Evolutionary conservation across 2,113 vertebrate genomes (phyloP), one percentile per base, ranked within the genome.

Genomic region (Upupa epops): DNA sequence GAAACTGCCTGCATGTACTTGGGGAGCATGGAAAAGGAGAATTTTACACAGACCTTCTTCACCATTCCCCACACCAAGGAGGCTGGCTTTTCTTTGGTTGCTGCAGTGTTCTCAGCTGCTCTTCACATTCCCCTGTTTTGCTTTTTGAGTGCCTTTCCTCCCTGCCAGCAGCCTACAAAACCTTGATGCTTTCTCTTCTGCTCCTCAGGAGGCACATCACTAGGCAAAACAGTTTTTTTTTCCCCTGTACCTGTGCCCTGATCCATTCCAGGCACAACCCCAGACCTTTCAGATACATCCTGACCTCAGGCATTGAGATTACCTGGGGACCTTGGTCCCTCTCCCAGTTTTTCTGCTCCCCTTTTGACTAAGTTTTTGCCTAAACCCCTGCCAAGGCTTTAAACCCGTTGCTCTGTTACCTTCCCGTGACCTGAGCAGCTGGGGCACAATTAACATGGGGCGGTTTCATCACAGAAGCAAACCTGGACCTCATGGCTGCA

Each of bases 41-140:
- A 16, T 8, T 55, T 85, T 37, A 31, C 20, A 21, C 11, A 46
- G 49, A 46, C 61, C 84, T 87, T 48, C 48, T 28, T 37, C 66
- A 65, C 32, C 49, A 15, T 58, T 72, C 51, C 77, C 16, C 59
- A 32, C 26, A 21, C 21, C 66, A 48, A 46, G 49, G 42, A 59
- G 19, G 58, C 66, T 49, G 18, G 24, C 45, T 80, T 83, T 60
- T 40, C 17, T 18, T 14, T 32, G 4, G 4, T 84, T 69, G 18
- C 36, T 26, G 16, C 42, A 31, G 42, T 25, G 56, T 51, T 72
- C 73, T 80, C 49, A 69, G 21, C 42, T 74, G 73, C n/a, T 66
- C 31, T 65, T 87, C 63, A 28, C 5, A 3, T 70, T 52, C 64
- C 26, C 51, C 11, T 34, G 4, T 34, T 40, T 76, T 0, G 0